Conservation (phyloP, 2,888 invertebrate species). For the Cheilosia pagana region DNA sequence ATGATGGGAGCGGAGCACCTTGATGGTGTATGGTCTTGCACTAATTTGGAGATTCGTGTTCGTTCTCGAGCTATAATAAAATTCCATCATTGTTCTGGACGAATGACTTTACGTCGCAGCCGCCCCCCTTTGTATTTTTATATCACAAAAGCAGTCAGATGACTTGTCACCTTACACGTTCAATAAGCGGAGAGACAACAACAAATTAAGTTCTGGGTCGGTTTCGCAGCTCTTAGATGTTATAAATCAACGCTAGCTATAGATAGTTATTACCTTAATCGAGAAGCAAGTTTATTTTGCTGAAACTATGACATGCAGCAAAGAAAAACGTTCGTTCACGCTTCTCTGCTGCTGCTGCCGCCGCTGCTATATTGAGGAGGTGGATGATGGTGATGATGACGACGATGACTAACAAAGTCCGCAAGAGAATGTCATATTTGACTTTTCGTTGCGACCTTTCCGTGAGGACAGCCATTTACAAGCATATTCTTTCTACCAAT, state of each 20-base stretch:
- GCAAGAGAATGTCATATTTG: conserved; percentile 72
- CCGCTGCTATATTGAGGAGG: conserved; percentile 8
- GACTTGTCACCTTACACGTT: conserved; percentile 41
- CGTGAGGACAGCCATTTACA: conserved; percentile 53
- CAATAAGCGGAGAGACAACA: conserved; percentile 13
- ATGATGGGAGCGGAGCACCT: conserved; percentile 19
- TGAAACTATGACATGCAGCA: conserved; percentile 13
- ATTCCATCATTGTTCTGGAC: conserved; percentile 27
- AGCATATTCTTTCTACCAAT: conserved; percentile 6
- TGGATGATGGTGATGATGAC: conserved; percentile 46
- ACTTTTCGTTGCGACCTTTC: conserved; percentile 72
- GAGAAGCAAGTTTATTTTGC: conserved; percentile 12
- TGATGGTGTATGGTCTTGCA: conserved; percentile 13
- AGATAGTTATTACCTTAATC: conserved; percentile 18
- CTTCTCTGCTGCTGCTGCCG: conserved; percentile 16
- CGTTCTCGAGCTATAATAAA: conserved; percentile 6
- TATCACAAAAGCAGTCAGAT: conserved; percentile 49
- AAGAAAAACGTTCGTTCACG: conserved; percentile 9
- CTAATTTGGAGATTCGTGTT: not conserved
- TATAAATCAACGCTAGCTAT: conserved; percentile 3
- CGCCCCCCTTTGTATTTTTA: conserved; percentile 23
- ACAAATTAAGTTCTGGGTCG: conserved; percentile 3
- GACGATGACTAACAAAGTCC: conserved; percentile 64
- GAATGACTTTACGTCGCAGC: conserved; percentile 21
- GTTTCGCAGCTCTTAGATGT: conserved; percentile 7